These are phyloP conservation scores for Stegana nigrithorax DNA, from an alignment of 2,888 invertebrate genomes.

Conservation along the genomic window DNA sequence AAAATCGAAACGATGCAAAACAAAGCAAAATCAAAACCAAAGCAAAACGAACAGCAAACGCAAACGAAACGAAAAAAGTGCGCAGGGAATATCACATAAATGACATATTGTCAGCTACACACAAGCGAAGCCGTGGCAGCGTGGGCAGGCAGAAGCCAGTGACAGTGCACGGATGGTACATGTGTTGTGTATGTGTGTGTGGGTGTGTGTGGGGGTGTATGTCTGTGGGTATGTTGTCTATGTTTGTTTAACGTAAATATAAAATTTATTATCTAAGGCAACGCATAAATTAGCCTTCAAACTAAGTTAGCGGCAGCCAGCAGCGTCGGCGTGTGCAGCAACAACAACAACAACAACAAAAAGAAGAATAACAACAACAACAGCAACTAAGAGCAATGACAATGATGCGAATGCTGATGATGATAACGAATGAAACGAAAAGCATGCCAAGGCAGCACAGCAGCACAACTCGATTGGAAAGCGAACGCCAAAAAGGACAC, in stretches of 20 bases:
- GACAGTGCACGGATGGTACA: conserved; percentile 5
- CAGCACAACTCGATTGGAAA: neutral
- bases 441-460: neutral
- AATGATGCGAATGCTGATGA: neutral
- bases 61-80: conserved; percentile 37
- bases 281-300: conserved; percentile 55
- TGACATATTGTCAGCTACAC: conserved; percentile 54
- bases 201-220: neutral
- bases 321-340: neutral
- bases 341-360: neutral
- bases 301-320: neutral
- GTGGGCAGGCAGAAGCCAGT: conserved; percentile 19
- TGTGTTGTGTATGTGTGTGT: neutral
- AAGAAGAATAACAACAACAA: neutral
- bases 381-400: neutral
- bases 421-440: conserved; percentile 19
- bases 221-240: conserved; percentile 9
- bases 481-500: no score
- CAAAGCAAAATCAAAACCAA: conserved; percentile 24
- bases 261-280: conserved; percentile 58
- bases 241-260: conserved; percentile 51
- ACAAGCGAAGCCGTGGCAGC: conserved; percentile 21
- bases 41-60: conserved; percentile 14
- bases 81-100: conserved; percentile 49
- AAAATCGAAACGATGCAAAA: conserved; percentile 47